Conservation (phyloP, 2,888 invertebrate genomes). For the Isoperla grammatica region DNA sequence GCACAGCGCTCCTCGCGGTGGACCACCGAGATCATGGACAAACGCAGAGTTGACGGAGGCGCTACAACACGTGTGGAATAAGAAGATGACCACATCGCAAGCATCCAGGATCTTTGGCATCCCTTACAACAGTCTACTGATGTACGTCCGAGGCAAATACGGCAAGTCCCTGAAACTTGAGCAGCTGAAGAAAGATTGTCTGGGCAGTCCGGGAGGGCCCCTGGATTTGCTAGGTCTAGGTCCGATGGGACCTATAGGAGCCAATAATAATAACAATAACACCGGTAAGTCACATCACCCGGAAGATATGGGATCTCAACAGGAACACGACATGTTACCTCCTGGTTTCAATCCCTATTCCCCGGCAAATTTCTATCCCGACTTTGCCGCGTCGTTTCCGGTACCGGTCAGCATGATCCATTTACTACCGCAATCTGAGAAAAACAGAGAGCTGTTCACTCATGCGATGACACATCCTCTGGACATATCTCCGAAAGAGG, state of each 20-base stretch:
- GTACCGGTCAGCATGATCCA: slow-evolving; percentile 82
- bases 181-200: slow-evolving; percentile 81
- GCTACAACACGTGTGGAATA: slow-evolving; percentile 90
- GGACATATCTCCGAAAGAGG: slow-evolving; percentile 28
- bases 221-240: slow-evolving; percentile 63
- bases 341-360: slow-evolving; percentile 62
- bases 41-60: slow-evolving; percentile 88
- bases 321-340: slow-evolving; percentile 31
- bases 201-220: slow-evolving; percentile 63
- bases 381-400: slow-evolving; percentile 72
- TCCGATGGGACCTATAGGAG: slow-evolving; percentile 35
- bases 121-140: slow-evolving; percentile 86
- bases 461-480: slow-evolving; percentile 28
- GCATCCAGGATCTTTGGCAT: slow-evolving; percentile 87
- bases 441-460: slow-evolving; percentile 51
- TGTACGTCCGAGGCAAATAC: slow-evolving; percentile 90
- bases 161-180: slow-evolving; percentile 88
- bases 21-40: slow-evolving; percentile 88
- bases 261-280: slow-evolving; percentile 49
- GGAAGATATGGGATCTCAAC: slow-evolving; percentile 25
- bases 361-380: slow-evolving; percentile 71
- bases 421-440: slow-evolving; percentile 72
- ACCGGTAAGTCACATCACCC: slow-evolving; percentile 36
- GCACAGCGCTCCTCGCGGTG: slow-evolving; percentile 84
- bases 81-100: slow-evolving; percentile 90